Base-by-base conservation (phyloP, 2,888 invertebrate species). In the Coleophora flavipennella region DNA sequence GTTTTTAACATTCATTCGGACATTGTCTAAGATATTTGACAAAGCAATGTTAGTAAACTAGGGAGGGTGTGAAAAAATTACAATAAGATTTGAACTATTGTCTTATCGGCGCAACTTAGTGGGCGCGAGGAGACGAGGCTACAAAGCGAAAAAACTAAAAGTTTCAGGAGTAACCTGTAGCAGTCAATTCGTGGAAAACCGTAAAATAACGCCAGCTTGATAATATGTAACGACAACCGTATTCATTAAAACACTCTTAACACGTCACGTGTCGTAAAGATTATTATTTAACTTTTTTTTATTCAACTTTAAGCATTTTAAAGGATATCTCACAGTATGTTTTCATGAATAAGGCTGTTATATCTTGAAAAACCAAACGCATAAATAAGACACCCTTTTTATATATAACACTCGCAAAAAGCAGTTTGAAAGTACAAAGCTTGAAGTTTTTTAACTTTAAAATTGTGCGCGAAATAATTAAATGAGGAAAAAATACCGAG, bases 21-120 rank as follows among this genome's bases (percentile, higher is more conserved):
- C 70, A 69, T 65, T 71, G 66, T 63, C 45, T 54, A 34, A 57
- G 49, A 57, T 57, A 61, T 64, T 62, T 62, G 67, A 66, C 62
- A 69, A 67, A 62, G 60, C 62, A 59, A 59, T 60, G 63, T 62
- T 56, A 58, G 43, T 43, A 43, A 43, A 43, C 43, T 40, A 37
- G 57, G 57, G 50, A 46, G 49, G 49, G 53, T 61, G 61, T 59
- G 55, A 57, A 63, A 59, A 57, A 57, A 58, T 55, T 51, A 39
- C 43, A 43, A 43, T 55, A 53, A 50, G 47, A 47, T 49, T 59
- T 53, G 45, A 53, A 55, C 55, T 49, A 62, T 63, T 63, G 55
- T 61, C 49, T 42, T 35, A 38, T 39, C 48, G 46, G 51, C 41
- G 40, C 38, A 47, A 42, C 44, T 41, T 43, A 48, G 52, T 59